phyloP scores from a whole-genome alignment of 2,113 vertebrate genomes.

The Galeopterus variegatus region DNA sequence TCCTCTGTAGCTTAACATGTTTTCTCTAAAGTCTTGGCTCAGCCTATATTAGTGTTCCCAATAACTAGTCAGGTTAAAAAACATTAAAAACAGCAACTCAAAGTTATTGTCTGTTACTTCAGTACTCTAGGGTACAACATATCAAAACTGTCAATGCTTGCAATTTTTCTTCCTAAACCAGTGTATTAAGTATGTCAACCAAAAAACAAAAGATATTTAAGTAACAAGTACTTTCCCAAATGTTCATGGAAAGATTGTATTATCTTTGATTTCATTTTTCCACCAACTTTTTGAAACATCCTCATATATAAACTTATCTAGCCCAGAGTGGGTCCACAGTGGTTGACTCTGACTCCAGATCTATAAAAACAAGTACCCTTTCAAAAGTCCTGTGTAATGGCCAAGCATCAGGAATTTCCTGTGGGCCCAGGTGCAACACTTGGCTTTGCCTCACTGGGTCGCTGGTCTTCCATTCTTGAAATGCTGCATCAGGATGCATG shows the following conservation, averaged over 20 bases:
- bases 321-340: not conserved
- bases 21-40: conserved; percentile 36
- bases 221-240: not conserved
- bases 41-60: conserved; percentile 17
- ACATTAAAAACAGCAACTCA: not conserved
- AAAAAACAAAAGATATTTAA: conserved; percentile 40
- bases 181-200: not conserved
- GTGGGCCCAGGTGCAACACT: not conserved
- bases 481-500: rapidly evolving
- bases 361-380: conserved; percentile 23
- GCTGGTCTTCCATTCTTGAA: conserved; percentile 51
- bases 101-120: not conserved
- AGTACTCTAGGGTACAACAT: not conserved
- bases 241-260: too few relatives aligned
- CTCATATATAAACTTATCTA: not conserved
- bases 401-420: not conserved
- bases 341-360: conserved; percentile 42
- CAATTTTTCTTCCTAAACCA: not conserved
- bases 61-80: conserved; percentile 47
- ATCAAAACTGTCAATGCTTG: not conserved
- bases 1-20: not conserved
- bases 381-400: conserved; percentile 19
- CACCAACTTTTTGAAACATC: too few relatives aligned
- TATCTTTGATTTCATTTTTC: too few relatives aligned
- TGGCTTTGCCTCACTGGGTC: conserved; percentile 45